Conservation (phyloP, 2,888 invertebrate species). For the Leptopilina myrica region DNA sequence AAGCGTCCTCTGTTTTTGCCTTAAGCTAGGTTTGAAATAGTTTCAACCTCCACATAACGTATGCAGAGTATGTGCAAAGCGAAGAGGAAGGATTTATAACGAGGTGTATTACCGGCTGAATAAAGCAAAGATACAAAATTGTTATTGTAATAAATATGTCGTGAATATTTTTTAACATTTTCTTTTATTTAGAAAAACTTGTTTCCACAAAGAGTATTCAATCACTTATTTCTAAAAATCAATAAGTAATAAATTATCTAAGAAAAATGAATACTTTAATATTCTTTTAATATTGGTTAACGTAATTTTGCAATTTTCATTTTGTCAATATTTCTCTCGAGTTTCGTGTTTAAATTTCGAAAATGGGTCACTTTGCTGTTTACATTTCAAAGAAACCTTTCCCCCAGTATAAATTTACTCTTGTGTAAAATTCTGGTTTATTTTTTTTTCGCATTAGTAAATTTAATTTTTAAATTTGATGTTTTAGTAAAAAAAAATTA, state of each 20-base stretch:
- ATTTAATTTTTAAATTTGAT: not conserved
- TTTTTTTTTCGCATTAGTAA: not conserved
- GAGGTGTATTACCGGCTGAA: slow-evolving; percentile 12
- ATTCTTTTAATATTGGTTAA: not conserved
- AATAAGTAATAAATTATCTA: no score
- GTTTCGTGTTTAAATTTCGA: not conserved
- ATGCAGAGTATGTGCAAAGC: not conserved
- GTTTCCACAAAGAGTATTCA: no score
- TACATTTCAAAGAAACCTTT: not conserved
- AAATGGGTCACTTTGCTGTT: slow-evolving; percentile 7
- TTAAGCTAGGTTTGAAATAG: not conserved
- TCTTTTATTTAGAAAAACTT: no score
- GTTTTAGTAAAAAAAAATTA: not conserved
- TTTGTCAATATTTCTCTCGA: not conserved
- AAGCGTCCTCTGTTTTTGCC: slow-evolving; percentile 2
- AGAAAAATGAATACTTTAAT: no score
- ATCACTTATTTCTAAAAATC: no score
- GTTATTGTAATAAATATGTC: no score
- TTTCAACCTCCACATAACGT: slow-evolving; percentile 1
- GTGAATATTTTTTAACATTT: no score
- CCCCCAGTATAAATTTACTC: not conserved
- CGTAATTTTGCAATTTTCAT: not conserved
- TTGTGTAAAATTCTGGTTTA: not conserved
- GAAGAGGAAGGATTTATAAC: slow-evolving; percentile 17
- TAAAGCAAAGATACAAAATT: not conserved